Conservation (phyloP, 2,888 invertebrate species). For the Monopis laevigella region DNA sequence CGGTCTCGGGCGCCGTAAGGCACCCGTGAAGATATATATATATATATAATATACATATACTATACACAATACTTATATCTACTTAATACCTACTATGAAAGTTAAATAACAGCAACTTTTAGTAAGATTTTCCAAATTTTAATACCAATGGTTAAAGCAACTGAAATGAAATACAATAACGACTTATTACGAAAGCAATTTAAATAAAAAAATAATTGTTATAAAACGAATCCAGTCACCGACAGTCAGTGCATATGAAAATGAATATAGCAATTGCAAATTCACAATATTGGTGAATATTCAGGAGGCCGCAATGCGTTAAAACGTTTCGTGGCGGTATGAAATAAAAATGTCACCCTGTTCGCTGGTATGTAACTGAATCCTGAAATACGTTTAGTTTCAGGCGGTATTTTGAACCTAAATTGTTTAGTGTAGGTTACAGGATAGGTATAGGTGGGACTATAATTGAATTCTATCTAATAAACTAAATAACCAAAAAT, state of each 20-base stretch:
- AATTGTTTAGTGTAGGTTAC: too few species aligned
- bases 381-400: too few species aligned
- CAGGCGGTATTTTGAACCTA: too few species aligned
- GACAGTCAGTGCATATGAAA: conserved; percentile 7
- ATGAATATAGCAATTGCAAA: conserved; percentile 6
- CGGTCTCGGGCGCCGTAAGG: too few species aligned
- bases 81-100: too few species aligned
- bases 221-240: not conserved
- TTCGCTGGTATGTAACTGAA: not conserved
- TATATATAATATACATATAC: too few species aligned
- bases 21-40: too few species aligned
- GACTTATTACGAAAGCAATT: not conserved
- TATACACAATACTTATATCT: too few species aligned
- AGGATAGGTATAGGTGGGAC: too few species aligned
- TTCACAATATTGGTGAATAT: conserved; percentile 11
- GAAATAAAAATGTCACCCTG: conserved; percentile 1
- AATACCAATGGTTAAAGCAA: not conserved
- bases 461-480: too few species aligned
- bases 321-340: conserved; percentile 4
- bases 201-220: conserved; percentile 9
- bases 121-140: not conserved
- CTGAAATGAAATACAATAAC: not conserved
- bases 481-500: too few species aligned
- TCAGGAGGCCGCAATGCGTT: conserved; percentile 11
- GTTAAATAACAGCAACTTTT: not conserved